Conservation (phyloP, 2,797 vertebrate genomes). For the Lutjanus argentimaculatus region DNA sequence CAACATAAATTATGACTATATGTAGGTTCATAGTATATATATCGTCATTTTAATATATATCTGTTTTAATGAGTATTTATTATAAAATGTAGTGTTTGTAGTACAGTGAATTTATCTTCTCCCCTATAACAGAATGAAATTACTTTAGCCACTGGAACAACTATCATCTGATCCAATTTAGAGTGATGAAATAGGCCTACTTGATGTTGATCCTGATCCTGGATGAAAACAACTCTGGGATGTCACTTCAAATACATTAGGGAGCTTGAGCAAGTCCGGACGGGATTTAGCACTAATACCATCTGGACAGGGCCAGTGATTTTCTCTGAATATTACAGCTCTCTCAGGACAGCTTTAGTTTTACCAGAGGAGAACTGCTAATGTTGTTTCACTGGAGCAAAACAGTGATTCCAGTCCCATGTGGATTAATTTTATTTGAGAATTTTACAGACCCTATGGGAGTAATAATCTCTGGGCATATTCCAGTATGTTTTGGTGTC, state of each 20-base stretch:
- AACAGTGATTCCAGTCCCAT: background rate
- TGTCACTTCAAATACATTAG: constrained; percentile 33
- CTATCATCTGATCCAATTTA: constrained; percentile 36
- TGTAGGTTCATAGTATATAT: background rate
- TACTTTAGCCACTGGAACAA: background rate
- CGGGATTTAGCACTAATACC: constrained; percentile 40
- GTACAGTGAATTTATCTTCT: background rate
- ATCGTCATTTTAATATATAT: background rate
- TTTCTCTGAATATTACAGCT: constrained; percentile 18
- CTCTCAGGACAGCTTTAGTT: background rate
- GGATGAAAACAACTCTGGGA: constrained; percentile 43
- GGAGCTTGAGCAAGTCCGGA: constrained; percentile 13
- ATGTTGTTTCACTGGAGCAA: constrained; percentile 5
- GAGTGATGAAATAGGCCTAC: constrained; percentile 36
- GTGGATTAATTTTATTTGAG: background rate
- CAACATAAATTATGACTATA: background rate
- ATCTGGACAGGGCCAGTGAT: constrained; percentile 14
- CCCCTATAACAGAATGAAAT: constrained; percentile 1
- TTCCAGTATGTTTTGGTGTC: background rate
- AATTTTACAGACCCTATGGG: background rate
- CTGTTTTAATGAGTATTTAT: background rate
- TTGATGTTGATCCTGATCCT: constrained; percentile 44
- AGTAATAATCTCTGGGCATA: background rate
- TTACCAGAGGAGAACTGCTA: background rate
- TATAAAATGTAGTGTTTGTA: background rate